Evolutionary conservation across 2,888 invertebrate species (phyloP).

Genomic region (Diplolepis rosae): DNA sequence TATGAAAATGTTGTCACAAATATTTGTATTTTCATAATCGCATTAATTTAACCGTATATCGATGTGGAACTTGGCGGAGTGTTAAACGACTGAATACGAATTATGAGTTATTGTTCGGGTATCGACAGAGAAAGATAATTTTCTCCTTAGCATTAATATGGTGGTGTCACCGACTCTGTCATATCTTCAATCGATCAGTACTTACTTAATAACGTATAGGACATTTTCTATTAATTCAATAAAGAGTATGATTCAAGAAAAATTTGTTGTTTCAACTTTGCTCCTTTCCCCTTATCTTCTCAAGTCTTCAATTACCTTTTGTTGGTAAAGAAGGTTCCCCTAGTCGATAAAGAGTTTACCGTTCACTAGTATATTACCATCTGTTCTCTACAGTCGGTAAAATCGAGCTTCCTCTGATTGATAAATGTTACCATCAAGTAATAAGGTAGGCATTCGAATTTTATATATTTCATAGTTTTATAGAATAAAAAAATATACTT

Average conservation of each 20-base stretch:
- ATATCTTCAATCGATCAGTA: conserved; percentile 21
- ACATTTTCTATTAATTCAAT: conserved; percentile 24
- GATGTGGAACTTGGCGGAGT: conserved; percentile 15
- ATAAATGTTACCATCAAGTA: background rate
- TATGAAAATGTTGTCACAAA: background rate
- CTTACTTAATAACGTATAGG: conserved; percentile 19
- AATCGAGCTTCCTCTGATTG: background rate
- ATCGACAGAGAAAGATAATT: conserved; percentile 14
- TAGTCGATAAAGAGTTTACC: background rate
- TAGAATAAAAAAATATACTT: too few species aligned
- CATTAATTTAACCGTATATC: background rate
- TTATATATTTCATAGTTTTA: too few species aligned
- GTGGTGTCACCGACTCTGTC: conserved; percentile 25
- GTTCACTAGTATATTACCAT: background rate
- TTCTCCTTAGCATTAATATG: conserved; percentile 9
- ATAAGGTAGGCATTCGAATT: background rate
- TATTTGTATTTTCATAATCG: background rate
- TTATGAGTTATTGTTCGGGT: conserved; percentile 5
- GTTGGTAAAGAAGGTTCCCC: background rate
- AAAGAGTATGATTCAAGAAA: conserved; percentile 2
- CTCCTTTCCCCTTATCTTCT: background rate
- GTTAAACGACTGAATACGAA: conserved; percentile 26
- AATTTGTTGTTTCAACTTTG: background rate
- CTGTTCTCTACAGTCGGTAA: background rate
- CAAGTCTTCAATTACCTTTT: background rate